Evolutionary conservation across 2,113 vertebrate genomes (phyloP), one percentile per base, ranked within the genome.

Genomic region (Carollia perspicillata): DNA sequence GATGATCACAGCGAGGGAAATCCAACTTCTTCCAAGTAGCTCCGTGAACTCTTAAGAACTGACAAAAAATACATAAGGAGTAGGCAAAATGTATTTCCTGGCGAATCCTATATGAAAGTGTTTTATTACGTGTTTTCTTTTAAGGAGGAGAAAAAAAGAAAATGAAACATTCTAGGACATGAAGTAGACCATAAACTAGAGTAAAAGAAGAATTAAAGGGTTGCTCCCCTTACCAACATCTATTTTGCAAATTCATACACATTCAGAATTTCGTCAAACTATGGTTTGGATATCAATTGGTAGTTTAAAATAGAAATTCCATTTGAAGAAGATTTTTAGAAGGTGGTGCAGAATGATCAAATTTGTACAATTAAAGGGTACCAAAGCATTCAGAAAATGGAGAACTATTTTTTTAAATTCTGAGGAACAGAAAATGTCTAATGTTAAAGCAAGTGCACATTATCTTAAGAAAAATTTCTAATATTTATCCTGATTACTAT

Each of bases 221-320:
- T 12, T 17, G 51, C 8, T 28, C 23, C 37, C 47, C 40, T 18
- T 35, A 3, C 8, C 47, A 30, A 5, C 28, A 68, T 6, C 37
- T 13, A 47, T 23, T 95, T 79, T 78, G 33, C 42, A 81, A 68
- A 37, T 72, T 88, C 33, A 47, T 12, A 51, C 28, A 69, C 22
- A 63, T 68, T 81, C 37, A 69, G 35, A 83, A 89, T 79, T 85
- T 91, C 66, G 81, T 83, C 47, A 78, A 72, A 77, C 23, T n/a
- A 60, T 23, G 65, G 40, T 40, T 84, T 78, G 30, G 33, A 60
- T 18, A 42, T 63, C 84, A 90, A 60, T 37, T 88, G 84, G 37
- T 6, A 75, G 72, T 83, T 93, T 91, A 55, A 86, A 92, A 71
- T 84, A 51, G 60, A 92, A 94, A 90, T 79, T 75, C 17, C 65